These are phyloP conservation scores for Chelon labrosus DNA, from an alignment of 2,797 vertebrate species.

Conservation along the genomic window DNA sequence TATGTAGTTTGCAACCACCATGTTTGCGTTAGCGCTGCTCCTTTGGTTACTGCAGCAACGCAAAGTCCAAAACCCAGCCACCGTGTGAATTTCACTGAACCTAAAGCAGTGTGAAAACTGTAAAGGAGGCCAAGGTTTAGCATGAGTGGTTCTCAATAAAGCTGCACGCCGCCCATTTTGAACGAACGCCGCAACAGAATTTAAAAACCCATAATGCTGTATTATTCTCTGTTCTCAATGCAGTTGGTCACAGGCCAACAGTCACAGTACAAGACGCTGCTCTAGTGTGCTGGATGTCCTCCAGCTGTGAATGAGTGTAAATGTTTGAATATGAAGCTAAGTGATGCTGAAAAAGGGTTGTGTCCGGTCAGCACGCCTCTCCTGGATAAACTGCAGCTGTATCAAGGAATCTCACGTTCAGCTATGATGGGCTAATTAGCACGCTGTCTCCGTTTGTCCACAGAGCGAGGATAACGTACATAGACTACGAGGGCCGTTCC, in stretches of 20 bases:
- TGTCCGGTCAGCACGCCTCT: conserved; percentile 21
- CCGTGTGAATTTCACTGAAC: too few relatives aligned
- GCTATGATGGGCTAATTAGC: too few relatives aligned
- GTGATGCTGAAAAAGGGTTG: conserved; percentile 3
- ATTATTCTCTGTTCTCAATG: neutral
- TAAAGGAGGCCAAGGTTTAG: too few relatives aligned
- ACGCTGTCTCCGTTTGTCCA: neutral
- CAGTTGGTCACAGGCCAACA: conserved; percentile 14
- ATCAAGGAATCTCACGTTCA: neutral
- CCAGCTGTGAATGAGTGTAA: conserved; percentile 21
- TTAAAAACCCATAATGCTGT: neutral
- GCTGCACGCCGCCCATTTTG: too few relatives aligned
- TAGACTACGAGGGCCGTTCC: conserved; percentile 98
- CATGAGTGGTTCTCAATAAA: too few relatives aligned
- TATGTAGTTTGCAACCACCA: too few relatives aligned
- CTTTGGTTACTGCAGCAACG: too few relatives aligned
- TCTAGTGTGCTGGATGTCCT: conserved; percentile 15
- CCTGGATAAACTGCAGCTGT: conserved; percentile 4
- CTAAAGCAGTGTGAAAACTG: too few relatives aligned
- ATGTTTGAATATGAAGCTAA: conserved; percentile 10
- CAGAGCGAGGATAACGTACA: conserved; percentile 95
- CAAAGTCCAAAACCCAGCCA: too few relatives aligned
- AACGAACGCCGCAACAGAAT: neutral
- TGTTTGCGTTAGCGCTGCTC: too few relatives aligned
- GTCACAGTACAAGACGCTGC: neutral